Conservation (phyloP, 2,113 vertebrate genomes). For the Sarotherodon lohbergeri region DNA sequence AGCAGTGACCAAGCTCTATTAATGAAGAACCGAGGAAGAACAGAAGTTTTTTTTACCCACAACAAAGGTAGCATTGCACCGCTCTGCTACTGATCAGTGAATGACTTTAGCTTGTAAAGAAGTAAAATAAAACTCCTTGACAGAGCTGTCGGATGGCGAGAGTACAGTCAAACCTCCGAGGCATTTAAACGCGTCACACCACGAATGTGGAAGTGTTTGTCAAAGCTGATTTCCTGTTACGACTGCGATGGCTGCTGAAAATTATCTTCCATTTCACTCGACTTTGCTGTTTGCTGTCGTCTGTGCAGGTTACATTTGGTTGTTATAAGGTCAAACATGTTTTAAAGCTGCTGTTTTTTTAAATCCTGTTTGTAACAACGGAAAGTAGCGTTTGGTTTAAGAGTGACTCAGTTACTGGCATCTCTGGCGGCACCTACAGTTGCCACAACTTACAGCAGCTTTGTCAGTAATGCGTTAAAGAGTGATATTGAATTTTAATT, state of each 20-base stretch:
- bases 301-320: neutral
- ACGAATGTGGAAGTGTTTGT: neutral
- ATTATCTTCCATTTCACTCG: accelerated
- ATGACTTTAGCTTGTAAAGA: neutral
- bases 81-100: accelerated
- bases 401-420: accelerated
- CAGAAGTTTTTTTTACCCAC: neutral
- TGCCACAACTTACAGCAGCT: neutral
- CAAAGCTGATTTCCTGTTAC: accelerated
- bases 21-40: neutral
- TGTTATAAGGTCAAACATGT: neutral
- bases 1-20: neutral
- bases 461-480: accelerated
- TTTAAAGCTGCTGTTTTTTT: accelerated
- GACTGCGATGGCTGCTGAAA: neutral
- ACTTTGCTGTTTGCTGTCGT: neutral
- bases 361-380: neutral
- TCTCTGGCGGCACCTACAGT: accelerated
- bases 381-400: neutral
- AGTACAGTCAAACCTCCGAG: accelerated
- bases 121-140: neutral
- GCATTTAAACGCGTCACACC: accelerated
- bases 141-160: accelerated
- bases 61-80: neutral
- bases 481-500: neutral